Base-by-base conservation (phyloP, 2,113 vertebrate species). In the Urocitellus parryii region DNA sequence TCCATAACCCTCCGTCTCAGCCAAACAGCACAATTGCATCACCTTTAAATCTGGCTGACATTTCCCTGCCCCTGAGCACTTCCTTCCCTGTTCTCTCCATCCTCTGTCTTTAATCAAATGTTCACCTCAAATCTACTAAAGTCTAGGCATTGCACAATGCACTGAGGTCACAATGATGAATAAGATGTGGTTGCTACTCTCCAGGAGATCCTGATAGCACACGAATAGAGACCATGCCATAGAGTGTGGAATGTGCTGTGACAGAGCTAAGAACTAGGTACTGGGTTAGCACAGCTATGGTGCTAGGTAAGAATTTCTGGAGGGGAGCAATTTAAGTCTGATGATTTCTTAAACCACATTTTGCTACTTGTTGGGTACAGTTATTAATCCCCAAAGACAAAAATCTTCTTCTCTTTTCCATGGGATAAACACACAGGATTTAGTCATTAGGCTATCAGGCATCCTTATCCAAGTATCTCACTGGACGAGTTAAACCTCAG, bases 381-480 rank as follows among this genome's bases (percentile, higher is more conserved):
- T 34, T 42, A 68, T 39, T 56, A 11, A 8, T 42, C n/a, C 68
- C 70, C 58, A 17, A 61, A 32, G 51, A 29, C 27, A 65, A 89
- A 88, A 79, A 76, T 72, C 67, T 20, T 34, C 65, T 88, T 95
- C 92, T 83, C 9, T 29, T 68, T 94, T 94, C 73, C 53, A 70
- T 20, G 6, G 39, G 74, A 39, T 80, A 83, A 87, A 70, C 34
- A 77, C 12, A 67, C 3, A 34, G 8, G 34, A 53, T 6, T 39
- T 58, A 34, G 18, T 37, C 42, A 34, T 14, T 51, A 27, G 5
- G 4, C 24, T 18, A 51, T 14, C 42, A 34, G 39, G 16, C 48
- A 78, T 32, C 37, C 48, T 92, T n/a, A 70, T 20, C 72, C 88
- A 88, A 25, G 39, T 27, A 70, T n/a, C n/a, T n/a, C n/a, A 67